Evolutionary conservation across 2,888 invertebrate genomes (phyloP), one percentile per base, ranked within the genome.

Genomic region (Nomada flava): DNA sequence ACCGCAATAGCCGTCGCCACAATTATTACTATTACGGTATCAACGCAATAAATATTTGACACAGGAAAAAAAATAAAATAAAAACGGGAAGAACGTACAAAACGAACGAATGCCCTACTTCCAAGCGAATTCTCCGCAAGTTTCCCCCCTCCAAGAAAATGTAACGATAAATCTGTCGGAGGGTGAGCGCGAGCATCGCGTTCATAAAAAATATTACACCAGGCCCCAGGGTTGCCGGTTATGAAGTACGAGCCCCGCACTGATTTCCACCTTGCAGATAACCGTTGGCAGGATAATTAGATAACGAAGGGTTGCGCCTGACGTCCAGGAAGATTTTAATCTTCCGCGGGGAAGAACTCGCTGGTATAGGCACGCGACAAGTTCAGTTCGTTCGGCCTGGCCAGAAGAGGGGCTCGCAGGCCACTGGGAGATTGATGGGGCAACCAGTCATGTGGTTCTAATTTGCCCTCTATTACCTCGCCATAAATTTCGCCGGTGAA

Each of bases 401-500:
- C 9, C 23, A 5, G 44, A 36, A 62, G 55, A 69, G 53, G 79
- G 68, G 68, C 65, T 29, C 79, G 69, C 65, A 52, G 78, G 64
- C 44, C 44, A 74, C 68, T 70, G 65, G 73, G 87, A 90, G 90
- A 90, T 90, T 90, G 88, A 90, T 90, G 89, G 90, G 76, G 78
- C 65, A 86, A 83, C 87, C 88, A 85, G 90, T 90, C 90, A 89
- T 90, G 91, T 89, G 90, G 83, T 90, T 89, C 90, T 90, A 91
- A 90, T 90, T 91, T 89, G 89, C 89, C 89, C 88, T 90, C 90
- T 88, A 90, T 90, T 91, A 91, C 85, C 88, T 85, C 84, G 86
- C 89, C 89, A 90, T 91, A 90, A 91, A 90, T 90, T 89, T 86
- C 76, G 69, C 59, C 65, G 64, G 71, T 75, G 84, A 91, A 90